Percentiles rank a stretch among this genome's conserved stretches.
Conservation (phyloP, 2,888 invertebrate genomes). For the Drosophila barbarae region DNA sequence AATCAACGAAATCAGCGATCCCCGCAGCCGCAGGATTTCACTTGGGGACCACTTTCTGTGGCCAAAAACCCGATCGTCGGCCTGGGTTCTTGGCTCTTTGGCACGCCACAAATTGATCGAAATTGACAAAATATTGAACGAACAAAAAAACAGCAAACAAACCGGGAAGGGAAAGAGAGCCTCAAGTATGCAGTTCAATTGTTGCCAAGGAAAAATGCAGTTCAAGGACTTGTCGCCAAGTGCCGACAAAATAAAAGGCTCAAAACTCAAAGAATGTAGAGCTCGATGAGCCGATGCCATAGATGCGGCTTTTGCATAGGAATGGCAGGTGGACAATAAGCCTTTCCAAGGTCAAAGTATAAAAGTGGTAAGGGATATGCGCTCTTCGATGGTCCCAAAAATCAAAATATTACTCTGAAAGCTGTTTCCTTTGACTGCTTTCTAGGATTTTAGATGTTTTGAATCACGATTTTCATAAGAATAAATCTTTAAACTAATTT, state of each 20-base stretch:
- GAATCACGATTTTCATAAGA: neutral
- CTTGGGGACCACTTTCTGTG: constrained; percentile 28
- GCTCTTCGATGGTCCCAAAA: too few relatives aligned
- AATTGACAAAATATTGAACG: constrained; percentile 67
- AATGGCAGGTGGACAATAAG: constrained; percentile 6
- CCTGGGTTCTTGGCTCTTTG: constrained; percentile 47
- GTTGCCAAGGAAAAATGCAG: constrained; percentile 64
- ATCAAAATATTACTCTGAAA: too few relatives aligned
- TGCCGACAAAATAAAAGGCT: constrained; percentile 63
- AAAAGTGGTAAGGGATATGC: neutral
- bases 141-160: constrained; percentile 19
- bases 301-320: constrained; percentile 15
- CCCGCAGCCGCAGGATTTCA: constrained; percentile 58
- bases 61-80: constrained; percentile 22
- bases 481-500: neutral
- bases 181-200: constrained; percentile 73
- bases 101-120: constrained; percentile 74
- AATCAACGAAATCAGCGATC: constrained; percentile 48
- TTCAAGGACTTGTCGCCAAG: constrained; percentile 70
- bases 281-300: neutral
- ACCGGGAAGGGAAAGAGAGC: constrained; percentile 38
- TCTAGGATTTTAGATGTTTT: neutral
- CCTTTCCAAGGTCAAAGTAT: constrained; percentile 4
- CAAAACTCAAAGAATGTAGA: constrained; percentile 34
- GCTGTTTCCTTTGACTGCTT: too few relatives aligned